phyloP scores from a whole-genome alignment of 2,113 vertebrate genomes.

The Caranx ignobilis region DNA sequence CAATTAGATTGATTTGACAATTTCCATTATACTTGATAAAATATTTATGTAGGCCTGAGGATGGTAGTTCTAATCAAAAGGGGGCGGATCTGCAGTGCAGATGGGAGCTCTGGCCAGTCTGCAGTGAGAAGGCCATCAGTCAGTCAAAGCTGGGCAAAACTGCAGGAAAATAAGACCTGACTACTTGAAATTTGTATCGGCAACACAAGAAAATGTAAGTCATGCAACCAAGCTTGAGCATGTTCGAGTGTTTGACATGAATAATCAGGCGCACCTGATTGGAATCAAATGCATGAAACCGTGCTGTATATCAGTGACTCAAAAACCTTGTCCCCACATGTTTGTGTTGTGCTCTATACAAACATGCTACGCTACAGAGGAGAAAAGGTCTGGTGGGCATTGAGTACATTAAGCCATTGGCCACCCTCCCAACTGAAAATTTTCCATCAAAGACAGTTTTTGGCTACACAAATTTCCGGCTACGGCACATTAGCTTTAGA shows the following conservation, averaged over 20 bases:
- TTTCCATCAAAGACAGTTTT: constrained; percentile 49
- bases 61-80: constrained; percentile 99
- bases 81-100: constrained; percentile 91
- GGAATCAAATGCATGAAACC: constrained; percentile 28
- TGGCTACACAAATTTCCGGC: constrained; percentile 33
- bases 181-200: constrained; percentile 41
- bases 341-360: constrained; percentile 33
- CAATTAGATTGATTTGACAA: constrained; percentile 99
- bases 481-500: constrained; percentile 38
- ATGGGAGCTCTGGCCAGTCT: constrained; percentile 96
- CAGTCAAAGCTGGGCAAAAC: constrained; percentile 74
- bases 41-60: constrained; percentile 99
- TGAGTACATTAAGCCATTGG: constrained; percentile 28
- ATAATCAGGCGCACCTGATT: constrained; percentile 46
- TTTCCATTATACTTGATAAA: constrained; percentile 99
- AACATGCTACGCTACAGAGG: constrained; percentile 23
- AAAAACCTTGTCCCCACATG: constrained; percentile 38
- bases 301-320: constrained; percentile 38
- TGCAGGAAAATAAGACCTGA: constrained; percentile 36
- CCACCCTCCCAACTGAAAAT: constrained; percentile 18
- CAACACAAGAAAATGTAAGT: constrained; percentile 17
- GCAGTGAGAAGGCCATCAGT: constrained; percentile 92
- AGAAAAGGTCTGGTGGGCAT: constrained; percentile 6
- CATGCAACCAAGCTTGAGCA: neutral
- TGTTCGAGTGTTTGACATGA: constrained; percentile 40